A percentile compares a stretch with the other conserved stretches of the same genome.
phyloP scores from a whole-genome alignment of 2,888 invertebrate genomes.

The Megastigmus dorsalis region DNA sequence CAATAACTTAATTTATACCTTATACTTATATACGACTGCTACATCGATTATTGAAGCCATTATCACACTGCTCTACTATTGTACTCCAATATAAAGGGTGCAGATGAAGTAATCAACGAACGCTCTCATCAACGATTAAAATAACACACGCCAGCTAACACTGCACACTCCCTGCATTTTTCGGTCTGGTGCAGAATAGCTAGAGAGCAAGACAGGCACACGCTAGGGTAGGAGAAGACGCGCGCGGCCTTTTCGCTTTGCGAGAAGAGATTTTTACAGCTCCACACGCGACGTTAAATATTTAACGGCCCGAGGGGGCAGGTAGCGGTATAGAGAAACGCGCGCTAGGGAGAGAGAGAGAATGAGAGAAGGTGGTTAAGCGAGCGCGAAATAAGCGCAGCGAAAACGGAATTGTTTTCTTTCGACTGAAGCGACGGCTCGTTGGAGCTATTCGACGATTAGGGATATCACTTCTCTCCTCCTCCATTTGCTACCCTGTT shows the following conservation, averaged over 20 bases:
- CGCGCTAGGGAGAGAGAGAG: slow-evolving; percentile 3
- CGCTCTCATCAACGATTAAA: too few species aligned
- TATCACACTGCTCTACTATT: too few species aligned
- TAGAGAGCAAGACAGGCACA: not conserved
- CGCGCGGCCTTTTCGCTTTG: slow-evolving; percentile 23
- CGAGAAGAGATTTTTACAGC: slow-evolving; percentile 61
- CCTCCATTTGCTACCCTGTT: slow-evolving; percentile 38
- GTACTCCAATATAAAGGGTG: too few species aligned
- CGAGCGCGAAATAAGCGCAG: slow-evolving; percentile 59
- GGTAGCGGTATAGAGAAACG: slow-evolving; percentile 32
- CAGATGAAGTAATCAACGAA: too few species aligned
- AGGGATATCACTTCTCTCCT: slow-evolving; percentile 52
- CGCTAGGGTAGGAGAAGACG: not conserved
- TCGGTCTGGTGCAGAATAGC: not conserved
- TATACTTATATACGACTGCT: too few species aligned
- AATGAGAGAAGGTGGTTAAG: slow-evolving; percentile 43
- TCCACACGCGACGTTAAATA: slow-evolving; percentile 62
- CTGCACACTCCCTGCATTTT: too few species aligned
- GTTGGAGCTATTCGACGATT: slow-evolving; percentile 53
- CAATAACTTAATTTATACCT: too few species aligned
- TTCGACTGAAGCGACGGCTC: slow-evolving; percentile 36
- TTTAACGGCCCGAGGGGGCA: slow-evolving; percentile 62
- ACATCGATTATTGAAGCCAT: too few species aligned
- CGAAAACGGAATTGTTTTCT: slow-evolving; percentile 60
- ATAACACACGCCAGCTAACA: too few species aligned